phyloP scores from a whole-genome alignment of 2,113 vertebrate species.

The Orientallactaga bullata region DNA sequence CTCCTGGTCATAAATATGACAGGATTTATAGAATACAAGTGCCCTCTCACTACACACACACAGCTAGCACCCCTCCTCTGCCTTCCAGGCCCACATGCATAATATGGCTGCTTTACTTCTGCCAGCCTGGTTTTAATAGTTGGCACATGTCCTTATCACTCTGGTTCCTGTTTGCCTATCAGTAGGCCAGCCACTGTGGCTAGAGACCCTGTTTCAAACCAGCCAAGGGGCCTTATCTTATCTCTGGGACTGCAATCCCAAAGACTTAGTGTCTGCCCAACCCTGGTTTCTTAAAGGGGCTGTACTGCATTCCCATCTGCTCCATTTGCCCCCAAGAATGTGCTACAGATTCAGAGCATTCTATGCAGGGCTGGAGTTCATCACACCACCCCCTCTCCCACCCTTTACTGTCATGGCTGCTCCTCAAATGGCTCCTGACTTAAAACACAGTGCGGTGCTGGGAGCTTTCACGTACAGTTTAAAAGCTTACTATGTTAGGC shows the following conservation, averaged over 20 bases:
- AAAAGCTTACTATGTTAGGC: neutral
- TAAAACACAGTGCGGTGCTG: neutral
- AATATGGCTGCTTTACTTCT: neutral
- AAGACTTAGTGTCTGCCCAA: neutral
- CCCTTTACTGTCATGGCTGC: neutral
- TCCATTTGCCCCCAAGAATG: neutral
- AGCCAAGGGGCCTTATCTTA: conserved; percentile 73
- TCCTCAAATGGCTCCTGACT: neutral
- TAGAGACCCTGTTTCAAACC: conserved; percentile 41
- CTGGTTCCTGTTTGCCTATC: conserved; percentile 70
- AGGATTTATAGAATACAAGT: neutral
- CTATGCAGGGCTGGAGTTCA: neutral
- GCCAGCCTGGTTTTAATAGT: conserved; percentile 40
- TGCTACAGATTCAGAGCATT: neutral
- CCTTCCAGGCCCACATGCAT: neutral
- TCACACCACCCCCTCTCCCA: neutral
- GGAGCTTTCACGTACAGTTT: neutral
- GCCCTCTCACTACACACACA: neutral
- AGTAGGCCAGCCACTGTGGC: conserved; percentile 41
- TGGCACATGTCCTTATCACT: conserved; percentile 63
- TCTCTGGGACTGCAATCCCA: conserved; percentile 70
- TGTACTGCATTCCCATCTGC: neutral
- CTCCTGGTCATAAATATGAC: neutral
- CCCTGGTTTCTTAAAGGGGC: conserved; percentile 73
- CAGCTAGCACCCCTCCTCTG: neutral